Evolutionary conservation across 2,113 vertebrate species (phyloP).

Genomic region (Dicaeum eximium): DNA sequence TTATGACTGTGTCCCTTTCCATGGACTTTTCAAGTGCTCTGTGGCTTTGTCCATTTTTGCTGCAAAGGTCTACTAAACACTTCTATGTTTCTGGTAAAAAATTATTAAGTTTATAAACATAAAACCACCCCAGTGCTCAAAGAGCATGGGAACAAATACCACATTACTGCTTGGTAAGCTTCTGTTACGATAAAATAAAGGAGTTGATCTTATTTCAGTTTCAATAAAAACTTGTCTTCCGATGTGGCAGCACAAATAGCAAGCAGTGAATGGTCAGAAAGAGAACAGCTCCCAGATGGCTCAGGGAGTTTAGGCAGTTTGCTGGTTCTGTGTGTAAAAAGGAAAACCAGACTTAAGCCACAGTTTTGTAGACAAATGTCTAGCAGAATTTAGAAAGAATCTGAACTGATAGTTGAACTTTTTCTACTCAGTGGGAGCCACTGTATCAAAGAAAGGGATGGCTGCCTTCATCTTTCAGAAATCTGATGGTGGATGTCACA

Average conservation of each 20-base stretch:
- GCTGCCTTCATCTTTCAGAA: background rate
- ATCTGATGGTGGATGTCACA: background rate
- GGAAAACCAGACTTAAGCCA: background rate
- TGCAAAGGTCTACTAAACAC: background rate
- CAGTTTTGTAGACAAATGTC: background rate
- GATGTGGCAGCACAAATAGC: background rate
- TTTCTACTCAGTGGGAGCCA: background rate
- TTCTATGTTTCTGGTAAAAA: background rate
- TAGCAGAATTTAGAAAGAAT: background rate
- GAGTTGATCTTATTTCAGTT: background rate
- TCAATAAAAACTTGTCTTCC: background rate
- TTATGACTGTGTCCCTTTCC: background rate
- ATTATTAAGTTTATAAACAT: background rate
- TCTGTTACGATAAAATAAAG: background rate
- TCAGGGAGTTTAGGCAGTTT: background rate
- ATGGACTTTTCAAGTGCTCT: background rate
- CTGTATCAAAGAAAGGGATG: background rate
- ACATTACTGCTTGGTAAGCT: background rate
- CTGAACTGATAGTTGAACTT: background rate
- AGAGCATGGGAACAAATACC: background rate
- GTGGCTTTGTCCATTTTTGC: background rate
- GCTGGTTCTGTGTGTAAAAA: background rate
- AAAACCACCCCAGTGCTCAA: background rate
- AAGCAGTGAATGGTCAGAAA: background rate
- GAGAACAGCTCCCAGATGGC: background rate